Evolutionary conservation across 2,113 vertebrate species (phyloP), one percentile per base, ranked within the genome.

Genomic region (Clupea harengus): DNA sequence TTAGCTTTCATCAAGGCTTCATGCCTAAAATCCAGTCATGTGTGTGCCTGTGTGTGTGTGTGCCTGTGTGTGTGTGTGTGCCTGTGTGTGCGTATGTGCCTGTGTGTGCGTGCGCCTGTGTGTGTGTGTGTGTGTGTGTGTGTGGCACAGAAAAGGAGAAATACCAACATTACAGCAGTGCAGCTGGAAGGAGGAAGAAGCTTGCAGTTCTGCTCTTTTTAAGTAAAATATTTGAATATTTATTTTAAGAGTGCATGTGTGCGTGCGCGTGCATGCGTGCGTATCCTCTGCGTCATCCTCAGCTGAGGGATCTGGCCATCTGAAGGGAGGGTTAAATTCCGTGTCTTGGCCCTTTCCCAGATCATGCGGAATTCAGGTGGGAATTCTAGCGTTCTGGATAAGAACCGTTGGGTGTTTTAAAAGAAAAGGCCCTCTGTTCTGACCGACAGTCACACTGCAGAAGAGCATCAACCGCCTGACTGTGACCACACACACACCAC

Each of bases 381-480:
- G 45, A 81, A 83, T 92, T 92, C 85, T 64, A 88, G 64, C 8
- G 8, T 28, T 8, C 25, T 28, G 64, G 64, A 67, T 67, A 13
- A 28, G 60, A 67, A 67, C 20, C 22, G 60, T 25, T 17, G 82
- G 6, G 10, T 6, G 84, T 87, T 89, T 90, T 67, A 86, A 86
- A 57, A 78, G 88, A 87, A 89, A 88, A 87, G 64, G 52, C 80
- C 83, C 64, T 82, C 89, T 89, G 87, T 84, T 32, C 82, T 44
- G 88, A 82, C 9, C 9, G 64, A 25, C 28, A 67, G 84, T 89
- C 86, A 11, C 86, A 45, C 3, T 22, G 80, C 64, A 49, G 88
- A 88, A 88, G 72, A 82, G 49, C 22, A 64, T 8, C 39, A 83
- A 83, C 89, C 86, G 84, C 82, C 60, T 88, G 81, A 80, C 10